Evolutionary conservation across 2,113 vertebrate genomes (phyloP), one percentile per base, ranked within the genome.

Genomic region (Corythornis cristatus): DNA sequence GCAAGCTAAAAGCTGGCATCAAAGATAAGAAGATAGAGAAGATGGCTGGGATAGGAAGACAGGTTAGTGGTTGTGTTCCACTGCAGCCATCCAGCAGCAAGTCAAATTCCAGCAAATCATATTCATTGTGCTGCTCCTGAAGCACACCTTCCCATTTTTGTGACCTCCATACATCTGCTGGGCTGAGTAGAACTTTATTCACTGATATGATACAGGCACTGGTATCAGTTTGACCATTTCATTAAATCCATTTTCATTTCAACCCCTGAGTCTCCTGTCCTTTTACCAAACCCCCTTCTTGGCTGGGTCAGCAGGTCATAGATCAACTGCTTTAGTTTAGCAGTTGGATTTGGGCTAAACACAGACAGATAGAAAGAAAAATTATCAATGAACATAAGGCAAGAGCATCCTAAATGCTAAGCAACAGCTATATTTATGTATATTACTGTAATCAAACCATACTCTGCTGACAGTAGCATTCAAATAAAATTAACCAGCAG

Each of bases 401-500:
- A 3, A 66, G 67, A 73, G 42, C 90, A 66, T 82, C 90, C 62
- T 87, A 73, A 89, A 82, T 89, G 74, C 74, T 40, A 87, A 35
- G 70, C 83, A 92, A 78, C 81, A 93, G 67, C 86, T 89, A 57
- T 95, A 89, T 92, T 94, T 92, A 84, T 80, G 62, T 94, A 79
- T 89, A 72, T 82, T 76, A 76, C 50, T 65, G 86, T 90, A 96
- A 93, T 51, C 94, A 94, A 96, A 70, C 71, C 67, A 74, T 58
- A 73, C 26, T 85, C 58, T 80, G 84, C 84, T 94, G 84, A 76
- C 66, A 88, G 56, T 62, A 82, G 9, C 54, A 70, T 85, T 96
- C 78, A 86, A 89, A 90, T 73, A 79, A 85, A 95, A 96, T 92
- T 89, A 92, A 33, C 91, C 88, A 90, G 77, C 66, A 89, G 58